Base-by-base conservation (phyloP, 1,140 invertebrate genomes). In the Latrodectus geometricus region DNA sequence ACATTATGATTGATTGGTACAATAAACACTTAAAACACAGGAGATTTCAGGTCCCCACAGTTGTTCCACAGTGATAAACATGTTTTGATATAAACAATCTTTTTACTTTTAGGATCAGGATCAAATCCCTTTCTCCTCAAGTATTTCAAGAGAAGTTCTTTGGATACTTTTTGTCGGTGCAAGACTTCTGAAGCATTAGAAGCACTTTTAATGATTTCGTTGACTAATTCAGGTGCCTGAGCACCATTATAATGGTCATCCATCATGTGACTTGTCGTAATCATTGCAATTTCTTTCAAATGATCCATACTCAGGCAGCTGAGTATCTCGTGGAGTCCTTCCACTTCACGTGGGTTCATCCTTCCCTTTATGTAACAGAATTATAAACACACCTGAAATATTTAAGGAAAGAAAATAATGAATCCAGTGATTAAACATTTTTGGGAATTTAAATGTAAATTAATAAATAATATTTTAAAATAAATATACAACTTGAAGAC, bases 31-130 rank as follows among this genome's bases (percentile, higher is more conserved):
- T 35, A 81, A 35, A 72, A 81, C n/a, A 81, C 49, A 17, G 79
- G 83, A 69, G 74, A 48, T 86, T 86, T 86, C 14, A 86, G 17
- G 49, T 86, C 83, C 20, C 73, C 73, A 56, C 83, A 86, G 50
- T 68, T 66, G 76, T 84, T 84, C 83, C 83, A 86, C 11, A 86
- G 35, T 0, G 83, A 77, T 49, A 86, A 48, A 35, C 83, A 86
- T 49, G 83, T 86, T 78, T 78, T 86, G 56, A 86, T 86, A 20
- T 86, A 86, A 9, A 86, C 54, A 61, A 86, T 86, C 61, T 86
- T 86, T 86, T 86, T 86, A 9, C 73, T 74, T 72, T 86, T 86
- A 1, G 83, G 83, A 72, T 86, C 83, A 48, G 83, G 83, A 86
- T 86, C 75, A 61, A 86, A 86, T 17, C 83, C 83, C 61, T 86